A percentile compares a stretch with the other conserved stretches of the same genome.
These are phyloP conservation scores for Cettia cetti DNA, from an alignment of 2,113 vertebrate genomes.

Conservation along the genomic window DNA sequence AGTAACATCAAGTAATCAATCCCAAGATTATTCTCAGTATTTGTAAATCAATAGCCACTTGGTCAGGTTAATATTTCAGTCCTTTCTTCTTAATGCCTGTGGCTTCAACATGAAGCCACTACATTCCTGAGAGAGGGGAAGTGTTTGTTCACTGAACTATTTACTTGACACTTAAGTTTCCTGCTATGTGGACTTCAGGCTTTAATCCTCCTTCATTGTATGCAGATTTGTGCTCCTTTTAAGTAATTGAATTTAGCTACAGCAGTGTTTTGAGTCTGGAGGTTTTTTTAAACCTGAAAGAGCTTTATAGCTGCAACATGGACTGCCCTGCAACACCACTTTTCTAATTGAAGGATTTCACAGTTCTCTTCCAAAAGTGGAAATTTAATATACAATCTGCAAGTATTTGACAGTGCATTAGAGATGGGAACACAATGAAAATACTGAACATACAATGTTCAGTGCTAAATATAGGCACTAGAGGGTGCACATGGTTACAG, in stretches of 20 bases:
- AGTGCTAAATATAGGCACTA: background rate
- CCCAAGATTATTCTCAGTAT: background rate
- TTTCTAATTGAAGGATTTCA: background rate
- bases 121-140: background rate
- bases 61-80: background rate
- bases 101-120: background rate
- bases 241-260: background rate
- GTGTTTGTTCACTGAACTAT: background rate
- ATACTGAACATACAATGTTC: background rate
- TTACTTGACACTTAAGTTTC: background rate
- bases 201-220: background rate
- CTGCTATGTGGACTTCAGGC: background rate
- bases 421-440: background rate
- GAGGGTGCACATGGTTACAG: background rate
- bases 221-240: background rate
- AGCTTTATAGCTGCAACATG: background rate
- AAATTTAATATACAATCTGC: background rate
- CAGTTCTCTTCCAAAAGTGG: background rate
- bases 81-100: background rate
- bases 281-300: background rate
- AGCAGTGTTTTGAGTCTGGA: background rate
- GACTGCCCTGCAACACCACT: background rate
- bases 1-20: background rate
- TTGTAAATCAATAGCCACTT: background rate
- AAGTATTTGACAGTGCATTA: background rate